Conservation (phyloP, 2,113 vertebrate species). For the Channa argus region DNA sequence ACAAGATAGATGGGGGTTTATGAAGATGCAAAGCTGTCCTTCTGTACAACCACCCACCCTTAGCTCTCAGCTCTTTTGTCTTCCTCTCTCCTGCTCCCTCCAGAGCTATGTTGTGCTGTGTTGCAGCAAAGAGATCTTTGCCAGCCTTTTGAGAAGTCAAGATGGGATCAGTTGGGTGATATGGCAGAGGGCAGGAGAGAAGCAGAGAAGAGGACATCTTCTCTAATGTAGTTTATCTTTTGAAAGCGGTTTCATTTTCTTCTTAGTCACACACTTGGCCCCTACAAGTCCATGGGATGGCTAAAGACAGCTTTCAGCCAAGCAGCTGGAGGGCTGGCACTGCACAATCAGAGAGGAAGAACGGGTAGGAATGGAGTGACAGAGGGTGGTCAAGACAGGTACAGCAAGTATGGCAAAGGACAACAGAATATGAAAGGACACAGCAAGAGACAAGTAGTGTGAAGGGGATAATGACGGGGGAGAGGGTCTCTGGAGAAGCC, state of each 20-base stretch:
- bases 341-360: constrained; percentile 53
- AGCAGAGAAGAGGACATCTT: constrained; percentile 14
- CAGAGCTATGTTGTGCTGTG: constrained; percentile 2
- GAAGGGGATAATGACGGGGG: constrained; percentile 58
- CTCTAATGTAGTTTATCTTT: constrained; percentile 60
- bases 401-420: constrained; percentile 13
- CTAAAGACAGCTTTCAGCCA: constrained; percentile 62
- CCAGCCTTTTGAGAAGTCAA: constrained; percentile 42
- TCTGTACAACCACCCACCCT: constrained; percentile 1
- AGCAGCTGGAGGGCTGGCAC: constrained; percentile 49
- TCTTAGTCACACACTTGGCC: constrained; percentile 48
- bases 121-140: constrained; percentile 29
- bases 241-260: constrained; percentile 62
- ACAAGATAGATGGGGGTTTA: constrained; percentile 65
- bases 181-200: constrained; percentile 22
- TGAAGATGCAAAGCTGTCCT: constrained; percentile 26
- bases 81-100: neutral
- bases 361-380: constrained; percentile 7
- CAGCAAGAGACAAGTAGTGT: constrained; percentile 15
- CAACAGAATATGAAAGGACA: constrained; percentile 41
- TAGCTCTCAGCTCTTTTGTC: constrained; percentile 12
- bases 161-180: constrained; percentile 22
- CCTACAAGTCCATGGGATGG: constrained; percentile 52
- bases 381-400: constrained; percentile 14
- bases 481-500: constrained; percentile 2